A percentile compares a stretch with the other conserved stretches of the same genome.
Evolutionary conservation across 2,113 vertebrate species (phyloP).

Genomic region (Athene noctua): DNA sequence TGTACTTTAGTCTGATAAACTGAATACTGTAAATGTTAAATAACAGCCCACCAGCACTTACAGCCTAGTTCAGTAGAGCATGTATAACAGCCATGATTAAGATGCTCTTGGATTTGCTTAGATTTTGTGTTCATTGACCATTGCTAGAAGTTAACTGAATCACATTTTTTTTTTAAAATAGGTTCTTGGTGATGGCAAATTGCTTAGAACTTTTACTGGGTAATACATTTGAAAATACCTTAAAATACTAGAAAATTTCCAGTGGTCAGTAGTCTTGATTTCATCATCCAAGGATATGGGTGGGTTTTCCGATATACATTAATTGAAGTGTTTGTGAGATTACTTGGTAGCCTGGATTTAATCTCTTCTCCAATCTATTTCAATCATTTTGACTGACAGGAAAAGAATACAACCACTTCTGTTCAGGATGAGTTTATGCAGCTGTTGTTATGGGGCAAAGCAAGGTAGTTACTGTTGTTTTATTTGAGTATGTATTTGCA

Average conservation of each 20-base stretch:
- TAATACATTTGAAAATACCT: not conserved
- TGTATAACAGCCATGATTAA: not conserved
- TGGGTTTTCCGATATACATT: not conserved
- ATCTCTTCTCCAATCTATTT: not conserved
- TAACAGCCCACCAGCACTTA: not conserved
- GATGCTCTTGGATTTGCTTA: not conserved
- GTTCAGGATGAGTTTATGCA: conserved; percentile 98
- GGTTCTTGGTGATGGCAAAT: not conserved
- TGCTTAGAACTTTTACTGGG: not conserved
- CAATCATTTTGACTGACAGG: conserved; percentile 73
- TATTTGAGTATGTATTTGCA: not conserved
- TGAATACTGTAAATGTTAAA: not conserved
- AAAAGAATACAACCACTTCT: conserved; percentile 95
- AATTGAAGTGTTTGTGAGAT: not conserved
- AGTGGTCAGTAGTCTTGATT: not conserved
- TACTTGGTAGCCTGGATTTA: not conserved
- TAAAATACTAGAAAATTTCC: not conserved
- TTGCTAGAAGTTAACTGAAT: not conserved
- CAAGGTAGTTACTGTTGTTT: conserved; percentile 80
- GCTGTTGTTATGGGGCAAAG: conserved; percentile 94
- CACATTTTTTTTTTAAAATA: not conserved
- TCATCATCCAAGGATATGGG: not conserved
- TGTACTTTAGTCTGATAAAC: not conserved
- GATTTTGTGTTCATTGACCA: not conserved
- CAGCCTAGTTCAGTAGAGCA: not conserved